Conservation (phyloP, 2,797 vertebrate genomes). For the Alectoris magna region DNA sequence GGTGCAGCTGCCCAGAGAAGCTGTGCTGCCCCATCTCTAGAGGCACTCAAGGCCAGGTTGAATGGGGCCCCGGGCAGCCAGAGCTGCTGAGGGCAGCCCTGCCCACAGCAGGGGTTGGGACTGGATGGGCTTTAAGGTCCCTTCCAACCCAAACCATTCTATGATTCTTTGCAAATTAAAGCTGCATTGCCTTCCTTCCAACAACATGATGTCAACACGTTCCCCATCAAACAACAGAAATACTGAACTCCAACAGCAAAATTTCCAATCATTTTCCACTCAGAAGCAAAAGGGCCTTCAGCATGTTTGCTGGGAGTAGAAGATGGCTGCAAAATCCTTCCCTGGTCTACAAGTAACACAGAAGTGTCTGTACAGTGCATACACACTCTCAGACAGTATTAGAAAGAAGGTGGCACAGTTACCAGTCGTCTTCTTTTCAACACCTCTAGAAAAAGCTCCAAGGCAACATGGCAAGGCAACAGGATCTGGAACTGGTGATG, state of each 20-base stretch:
- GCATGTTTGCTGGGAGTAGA: not conserved
- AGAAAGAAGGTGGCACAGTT: not conserved
- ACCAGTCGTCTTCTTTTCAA: not conserved
- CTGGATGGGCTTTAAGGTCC: too few species aligned
- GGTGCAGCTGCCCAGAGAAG: too few species aligned
- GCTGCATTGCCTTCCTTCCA: not conserved
- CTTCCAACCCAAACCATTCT: too few species aligned
- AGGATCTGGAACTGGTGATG: not conserved
- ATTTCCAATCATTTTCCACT: not conserved
- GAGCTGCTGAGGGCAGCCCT: too few species aligned
- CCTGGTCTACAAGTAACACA: fast-evolving
- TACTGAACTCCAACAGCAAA: not conserved
- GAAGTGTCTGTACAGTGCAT: not conserved
- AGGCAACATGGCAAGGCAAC: not conserved
- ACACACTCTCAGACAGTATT: not conserved
- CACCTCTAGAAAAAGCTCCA: not conserved
- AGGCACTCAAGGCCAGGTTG: too few species aligned
- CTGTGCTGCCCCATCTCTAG: too few species aligned
- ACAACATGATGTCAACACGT: not conserved
- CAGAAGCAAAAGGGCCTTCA: not conserved
- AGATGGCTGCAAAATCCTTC: not conserved
- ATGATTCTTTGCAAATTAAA: not conserved
- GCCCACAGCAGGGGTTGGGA: too few species aligned
- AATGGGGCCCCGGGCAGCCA: too few species aligned
- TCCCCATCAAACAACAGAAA: not conserved